Evolutionary conservation across 35 echinoderm and acorn worm species (phyloP).

Genomic region (Acanthaster planci): DNA sequence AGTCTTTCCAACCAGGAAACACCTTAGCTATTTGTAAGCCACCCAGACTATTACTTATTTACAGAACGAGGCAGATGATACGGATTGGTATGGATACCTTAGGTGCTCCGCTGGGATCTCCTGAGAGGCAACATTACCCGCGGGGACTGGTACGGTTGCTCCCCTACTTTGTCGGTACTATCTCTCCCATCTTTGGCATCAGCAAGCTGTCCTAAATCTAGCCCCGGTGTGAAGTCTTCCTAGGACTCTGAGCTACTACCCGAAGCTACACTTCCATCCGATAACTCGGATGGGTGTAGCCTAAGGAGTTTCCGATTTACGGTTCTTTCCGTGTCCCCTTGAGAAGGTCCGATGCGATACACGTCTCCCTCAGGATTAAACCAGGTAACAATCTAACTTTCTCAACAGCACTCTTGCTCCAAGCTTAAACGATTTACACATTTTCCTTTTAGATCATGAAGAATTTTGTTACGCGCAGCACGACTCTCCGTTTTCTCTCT

Average conservation of each 20-base stretch:
- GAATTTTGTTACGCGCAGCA: background rate
- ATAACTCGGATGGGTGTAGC: background rate
- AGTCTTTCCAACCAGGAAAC: background rate
- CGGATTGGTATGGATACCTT: background rate
- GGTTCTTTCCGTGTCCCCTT: background rate
- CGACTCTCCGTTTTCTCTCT: background rate
- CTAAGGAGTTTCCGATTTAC: slow-evolving; percentile 6
- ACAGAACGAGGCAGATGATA: background rate
- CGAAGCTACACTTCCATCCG: background rate
- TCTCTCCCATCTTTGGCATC: background rate
- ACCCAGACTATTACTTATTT: background rate
- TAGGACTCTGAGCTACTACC: background rate
- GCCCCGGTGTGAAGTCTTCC: background rate
- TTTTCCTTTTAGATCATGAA: slow-evolving; percentile 13
- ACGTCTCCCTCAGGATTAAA: background rate
- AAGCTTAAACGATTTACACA: background rate
- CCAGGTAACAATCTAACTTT: background rate
- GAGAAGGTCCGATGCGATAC: slow-evolving; percentile 5
- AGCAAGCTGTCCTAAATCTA: background rate
- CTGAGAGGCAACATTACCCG: background rate
- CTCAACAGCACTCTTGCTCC: slow-evolving; percentile 20
- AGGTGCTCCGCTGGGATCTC: background rate
- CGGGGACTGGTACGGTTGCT: no score
- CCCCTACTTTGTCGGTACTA: background rate
- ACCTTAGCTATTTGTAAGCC: background rate